phyloP scores from a whole-genome alignment of 1,140 invertebrate genomes.

The Chymomyza costata region DNA sequence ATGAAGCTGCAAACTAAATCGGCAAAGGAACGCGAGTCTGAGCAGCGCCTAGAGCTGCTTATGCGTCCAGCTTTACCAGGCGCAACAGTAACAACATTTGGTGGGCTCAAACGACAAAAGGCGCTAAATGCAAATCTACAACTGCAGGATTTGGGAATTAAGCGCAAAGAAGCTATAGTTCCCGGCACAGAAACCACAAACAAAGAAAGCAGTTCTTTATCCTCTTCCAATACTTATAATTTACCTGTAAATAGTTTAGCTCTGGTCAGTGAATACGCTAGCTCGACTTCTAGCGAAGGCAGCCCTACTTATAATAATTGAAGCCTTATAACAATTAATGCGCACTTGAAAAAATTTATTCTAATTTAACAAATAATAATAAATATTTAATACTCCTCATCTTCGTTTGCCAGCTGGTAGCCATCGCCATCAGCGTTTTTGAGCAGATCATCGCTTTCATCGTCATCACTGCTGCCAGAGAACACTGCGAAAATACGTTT shows the following conservation, averaged over 20 bases:
- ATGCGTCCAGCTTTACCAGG: constrained; percentile 79
- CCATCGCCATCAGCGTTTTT: too few species aligned
- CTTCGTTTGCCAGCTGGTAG: too few species aligned
- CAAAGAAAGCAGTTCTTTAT: not conserved
- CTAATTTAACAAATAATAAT: constrained; percentile 4
- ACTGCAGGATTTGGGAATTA: constrained; percentile 63
- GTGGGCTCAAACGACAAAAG: constrained; percentile 77
- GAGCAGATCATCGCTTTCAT: not conserved
- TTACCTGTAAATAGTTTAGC: constrained; percentile 26
- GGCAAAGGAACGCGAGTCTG: constrained; percentile 75
- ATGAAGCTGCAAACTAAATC: constrained; percentile 80
- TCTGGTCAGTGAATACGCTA: constrained; percentile 51
- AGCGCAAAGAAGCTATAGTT: constrained; percentile 22
- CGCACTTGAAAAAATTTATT: not conserved
- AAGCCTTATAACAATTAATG: constrained; percentile 1
- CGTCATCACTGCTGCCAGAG: constrained; percentile 28
- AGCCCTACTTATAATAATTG: constrained; percentile 30
- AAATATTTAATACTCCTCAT: constrained; percentile 4
- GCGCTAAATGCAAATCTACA: constrained; percentile 68
- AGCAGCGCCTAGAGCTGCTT: constrained; percentile 77
- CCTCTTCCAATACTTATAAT: too few species aligned
- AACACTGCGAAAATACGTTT: constrained; percentile 45
- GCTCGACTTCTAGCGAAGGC: constrained; percentile 31
- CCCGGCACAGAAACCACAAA: not conserved
- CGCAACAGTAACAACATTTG: constrained; percentile 78